Conservation (phyloP, 2,113 vertebrate genomes). For the Sorex araneus region DNA sequence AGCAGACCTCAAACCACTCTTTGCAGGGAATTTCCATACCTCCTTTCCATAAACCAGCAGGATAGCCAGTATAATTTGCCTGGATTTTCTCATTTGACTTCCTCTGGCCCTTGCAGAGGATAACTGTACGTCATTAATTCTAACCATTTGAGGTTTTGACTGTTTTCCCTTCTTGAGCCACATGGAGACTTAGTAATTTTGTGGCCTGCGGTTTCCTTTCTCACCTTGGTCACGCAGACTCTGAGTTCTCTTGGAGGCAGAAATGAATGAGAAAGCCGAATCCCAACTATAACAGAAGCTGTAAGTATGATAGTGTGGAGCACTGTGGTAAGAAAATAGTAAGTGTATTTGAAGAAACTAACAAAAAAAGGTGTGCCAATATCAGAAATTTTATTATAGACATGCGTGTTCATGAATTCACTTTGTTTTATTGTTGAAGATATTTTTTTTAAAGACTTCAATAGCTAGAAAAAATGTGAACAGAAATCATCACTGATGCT, state of each 20-base stretch:
- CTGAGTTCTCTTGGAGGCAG: not conserved
- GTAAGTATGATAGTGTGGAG: rapidly evolving
- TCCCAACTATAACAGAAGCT: too few relatives aligned
- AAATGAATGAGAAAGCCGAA: not conserved
- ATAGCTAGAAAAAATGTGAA: too few relatives aligned
- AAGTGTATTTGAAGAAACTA: not conserved
- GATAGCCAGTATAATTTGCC: too few relatives aligned
- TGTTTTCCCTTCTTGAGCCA: not conserved
- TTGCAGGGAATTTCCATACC: not conserved
- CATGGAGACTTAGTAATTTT: not conserved
- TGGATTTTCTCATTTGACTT: too few relatives aligned
- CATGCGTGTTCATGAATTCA: not conserved
- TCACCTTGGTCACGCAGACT: not conserved
- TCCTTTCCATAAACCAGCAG: rapidly evolving
- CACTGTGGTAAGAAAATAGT: rapidly evolving
- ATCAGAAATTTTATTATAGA: too few relatives aligned
- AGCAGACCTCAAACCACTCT: rapidly evolving
- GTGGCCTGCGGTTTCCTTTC: not conserved
- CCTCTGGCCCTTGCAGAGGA: too few relatives aligned
- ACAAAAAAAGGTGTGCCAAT: not conserved
- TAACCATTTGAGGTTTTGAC: too few relatives aligned
- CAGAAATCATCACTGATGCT: too few relatives aligned
- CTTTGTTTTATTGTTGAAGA: too few relatives aligned
- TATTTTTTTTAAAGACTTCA: too few relatives aligned
- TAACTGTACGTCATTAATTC: too few relatives aligned